Evolutionary conservation across 1,140 invertebrate species (phyloP), one percentile per base, ranked within the genome.

Genomic region (Drosophila tristis): DNA sequence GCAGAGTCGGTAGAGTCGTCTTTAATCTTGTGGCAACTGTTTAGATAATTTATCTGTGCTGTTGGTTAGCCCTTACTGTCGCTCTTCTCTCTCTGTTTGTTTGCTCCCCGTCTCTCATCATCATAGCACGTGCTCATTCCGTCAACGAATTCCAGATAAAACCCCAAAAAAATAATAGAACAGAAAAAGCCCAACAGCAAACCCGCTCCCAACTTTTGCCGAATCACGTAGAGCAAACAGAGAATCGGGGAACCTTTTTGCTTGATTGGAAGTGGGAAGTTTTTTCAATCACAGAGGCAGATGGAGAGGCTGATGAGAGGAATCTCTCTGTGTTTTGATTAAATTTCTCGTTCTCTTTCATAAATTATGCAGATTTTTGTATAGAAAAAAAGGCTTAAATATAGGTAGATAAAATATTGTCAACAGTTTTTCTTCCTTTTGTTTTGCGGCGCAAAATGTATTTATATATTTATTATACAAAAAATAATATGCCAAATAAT

Each of bases 191-290:
- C 23, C 23, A 25, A 25, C 23, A 25, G 23, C 23, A 25, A 39
- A 1, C 9, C 43, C 43, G 25, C 39, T 70, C 11, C 35, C 51
- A 70, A 70, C 64, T 65, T 70, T 70, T 70, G 31, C 43, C 51
- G 20, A 70, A 70, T 57, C 66, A 70, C 66, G 64, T 70, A 70
- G 64, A 70, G 57, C 35, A 70, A 70, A 70, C 66, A 70, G 25
- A 70, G 47, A 66, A 9, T 4, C 31, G 3, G 31, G 2, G 7
- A 70, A 57, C 50, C 66, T 70, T 70, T 70, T 53, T 53, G 64
- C 64, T 57, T 70, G 66, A 70, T 68, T 70, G 35, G 67, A 70
- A 25, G 2, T 25, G 23, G 23, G 23, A 25, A 70, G 66, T 49
- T 29, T 8, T 20, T 26, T 23, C 43, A 35, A 11, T 9, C 31